A percentile compares a stretch with the other conserved stretches of the same genome.
Evolutionary conservation across 2,888 invertebrate species (phyloP).

Genomic region (Kuschelorhynchus macadamiae): DNA sequence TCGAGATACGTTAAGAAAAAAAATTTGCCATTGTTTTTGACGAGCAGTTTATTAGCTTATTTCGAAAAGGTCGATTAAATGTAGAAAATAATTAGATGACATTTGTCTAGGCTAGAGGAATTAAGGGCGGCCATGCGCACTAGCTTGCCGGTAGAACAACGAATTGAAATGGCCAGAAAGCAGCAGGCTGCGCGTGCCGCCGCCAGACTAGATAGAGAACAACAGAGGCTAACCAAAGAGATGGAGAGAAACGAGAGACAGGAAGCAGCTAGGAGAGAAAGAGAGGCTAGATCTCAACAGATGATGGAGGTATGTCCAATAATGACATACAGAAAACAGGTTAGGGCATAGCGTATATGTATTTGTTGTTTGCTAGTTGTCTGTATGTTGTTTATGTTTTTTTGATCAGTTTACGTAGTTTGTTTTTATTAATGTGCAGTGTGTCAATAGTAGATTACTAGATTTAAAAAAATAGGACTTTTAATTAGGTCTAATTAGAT

Average conservation of each 20-base stretch:
- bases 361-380: not conserved
- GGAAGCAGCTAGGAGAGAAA: constrained; percentile 85
- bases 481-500: no score
- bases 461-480: no score
- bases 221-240: constrained; percentile 77
- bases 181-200: constrained; percentile 84
- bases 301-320: constrained; percentile 81
- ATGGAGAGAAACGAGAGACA: constrained; percentile 86
- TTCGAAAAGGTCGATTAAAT: no score
- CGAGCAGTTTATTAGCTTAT: no score
- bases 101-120: constrained; percentile 78
- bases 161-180: constrained; percentile 81
- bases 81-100: no score
- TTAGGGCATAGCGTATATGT: constrained; percentile 10
- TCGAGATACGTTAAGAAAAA: no score
- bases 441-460: no score
- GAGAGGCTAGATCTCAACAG: constrained; percentile 87
- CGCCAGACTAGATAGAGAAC: constrained; percentile 80
- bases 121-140: constrained; percentile 76
- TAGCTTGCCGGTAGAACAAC: constrained; percentile 80
- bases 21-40: no score
- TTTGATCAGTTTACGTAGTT: not conserved
- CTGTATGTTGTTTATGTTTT: not conserved
- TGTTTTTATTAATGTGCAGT: not conserved
- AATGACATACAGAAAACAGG: constrained; percentile 35